phyloP scores from a whole-genome alignment of 1,140 invertebrate species.

The Bilobella aurantiaca region DNA sequence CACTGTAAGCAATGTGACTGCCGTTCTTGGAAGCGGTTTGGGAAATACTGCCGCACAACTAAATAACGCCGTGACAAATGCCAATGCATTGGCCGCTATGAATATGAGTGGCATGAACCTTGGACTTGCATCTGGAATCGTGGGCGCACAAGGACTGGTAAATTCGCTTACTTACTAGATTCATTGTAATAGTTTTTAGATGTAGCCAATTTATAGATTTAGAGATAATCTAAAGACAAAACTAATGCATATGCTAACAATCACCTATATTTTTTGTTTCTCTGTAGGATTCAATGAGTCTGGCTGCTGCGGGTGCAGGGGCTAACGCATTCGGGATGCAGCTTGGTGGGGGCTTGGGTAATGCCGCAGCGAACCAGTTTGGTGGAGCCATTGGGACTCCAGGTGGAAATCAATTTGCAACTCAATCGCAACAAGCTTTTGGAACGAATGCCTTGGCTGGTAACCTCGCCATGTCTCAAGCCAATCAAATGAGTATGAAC shows the following conservation, averaged over 20 bases:
- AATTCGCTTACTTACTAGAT: not conserved
- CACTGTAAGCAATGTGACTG: constrained; percentile 4
- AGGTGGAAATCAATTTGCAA: not conserved
- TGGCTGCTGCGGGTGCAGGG: not conserved
- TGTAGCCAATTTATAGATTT: too few relatives aligned
- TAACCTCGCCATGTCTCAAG: not conserved
- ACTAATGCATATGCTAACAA: too few relatives aligned
- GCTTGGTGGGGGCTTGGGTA: constrained; percentile 8
- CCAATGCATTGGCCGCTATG: constrained; percentile 19
- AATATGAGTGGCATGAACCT: constrained; percentile 32
- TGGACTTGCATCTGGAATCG: constrained; percentile 21
- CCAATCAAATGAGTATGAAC: not conserved
- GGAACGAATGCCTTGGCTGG: not conserved
- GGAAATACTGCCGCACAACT: constrained; percentile 1
- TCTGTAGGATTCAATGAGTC: not conserved
- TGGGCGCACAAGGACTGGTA: constrained; percentile 6
- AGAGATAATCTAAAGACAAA: too few relatives aligned
- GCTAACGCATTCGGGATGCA: not conserved
- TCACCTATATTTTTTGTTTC: not conserved
- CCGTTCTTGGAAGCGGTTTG: not conserved
- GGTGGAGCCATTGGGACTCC: not conserved
- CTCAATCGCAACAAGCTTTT: not conserved
- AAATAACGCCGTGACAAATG: not conserved
- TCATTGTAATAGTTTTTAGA: not conserved
- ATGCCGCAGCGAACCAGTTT: constrained; percentile 3